Base-by-base conservation (phyloP, 2,113 vertebrate species). In the Varanus salvator region DNA sequence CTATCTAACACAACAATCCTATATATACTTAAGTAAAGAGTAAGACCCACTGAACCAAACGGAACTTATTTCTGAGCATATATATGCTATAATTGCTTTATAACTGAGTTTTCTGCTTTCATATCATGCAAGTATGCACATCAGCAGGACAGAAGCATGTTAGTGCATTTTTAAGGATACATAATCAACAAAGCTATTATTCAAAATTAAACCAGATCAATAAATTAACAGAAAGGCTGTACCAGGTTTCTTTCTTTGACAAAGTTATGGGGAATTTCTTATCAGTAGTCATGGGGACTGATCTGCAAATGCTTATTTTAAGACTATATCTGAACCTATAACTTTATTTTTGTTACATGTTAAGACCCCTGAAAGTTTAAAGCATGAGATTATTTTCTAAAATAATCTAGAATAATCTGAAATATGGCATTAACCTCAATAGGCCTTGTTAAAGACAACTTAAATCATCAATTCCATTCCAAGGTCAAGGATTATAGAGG, bases 161-260 rank as follows among this genome's bases (percentile, higher is more conserved):
- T 76, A 88, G 89, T 91, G 89, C 87, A 93, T 93, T 87, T 27
- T 87, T 76, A 92, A 84, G 74, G 6, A 34, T 44, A 15, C 15
- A 57, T 84, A 92, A 94, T 91, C 87, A 64, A 80, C 71, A 66
- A 84, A 31, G 27, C 50, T 27, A 19, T 64, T 48, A 84, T 23
- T 66, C 29, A 77, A 77, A 84, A 60, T 14, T 68, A 89, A 84
- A 27, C 1, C 4, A 34, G 11, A 89, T 44, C 52, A n/a, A 66
- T n/a, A 75, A 84, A 6, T n/a, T 74, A 71, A 44, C 19, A 48
- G 17, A 29, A 8, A 80, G 7, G 29, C 6, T 78, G 68, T 27
- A 81, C 72, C 31, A 75, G 19, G 21, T 75, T 52, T 68, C 25
- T 29, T 78, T 7, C 48, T 1, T 3, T 64, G 74, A 94, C 57